These are phyloP conservation scores for Gopherus evgoodei DNA, from an alignment of 2,113 vertebrate genomes.

Conservation along the genomic window DNA sequence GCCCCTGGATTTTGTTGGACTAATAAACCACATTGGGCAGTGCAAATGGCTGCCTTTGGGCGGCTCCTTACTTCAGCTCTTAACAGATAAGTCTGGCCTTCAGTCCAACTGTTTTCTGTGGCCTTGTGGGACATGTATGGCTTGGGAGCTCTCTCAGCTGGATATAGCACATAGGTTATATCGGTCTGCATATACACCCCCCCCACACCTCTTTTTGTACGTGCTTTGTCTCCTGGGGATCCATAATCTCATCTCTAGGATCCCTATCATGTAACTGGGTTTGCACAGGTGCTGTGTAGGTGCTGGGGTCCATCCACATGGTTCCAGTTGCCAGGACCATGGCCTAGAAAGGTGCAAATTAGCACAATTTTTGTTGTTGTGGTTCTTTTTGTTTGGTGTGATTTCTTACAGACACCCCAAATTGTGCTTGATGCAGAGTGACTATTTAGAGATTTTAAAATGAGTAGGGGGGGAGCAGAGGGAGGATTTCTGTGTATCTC, in stretches of 20 bases:
- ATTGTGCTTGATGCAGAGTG: background rate
- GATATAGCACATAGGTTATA: background rate
- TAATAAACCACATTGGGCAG: background rate
- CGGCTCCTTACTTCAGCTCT: background rate
- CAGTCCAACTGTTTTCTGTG: background rate
- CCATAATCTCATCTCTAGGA: background rate
- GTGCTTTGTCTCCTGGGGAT: background rate
- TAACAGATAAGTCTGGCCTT: background rate
- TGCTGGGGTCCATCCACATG: no score
- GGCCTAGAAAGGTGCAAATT: no score
- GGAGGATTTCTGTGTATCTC: background rate
- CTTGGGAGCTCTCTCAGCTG: background rate
- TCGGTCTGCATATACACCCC: background rate
- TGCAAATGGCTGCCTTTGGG: background rate
- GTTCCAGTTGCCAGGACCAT: no score
- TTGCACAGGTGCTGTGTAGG: no score
- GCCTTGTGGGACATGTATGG: background rate
- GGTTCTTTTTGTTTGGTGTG: background rate
- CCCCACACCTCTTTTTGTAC: background rate
- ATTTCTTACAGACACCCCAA: background rate
- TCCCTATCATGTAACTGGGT: no score
- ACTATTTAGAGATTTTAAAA: background rate
- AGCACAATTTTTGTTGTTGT: background rate
- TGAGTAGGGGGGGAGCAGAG: no score
- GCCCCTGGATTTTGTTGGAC: background rate